Evolutionary conservation across 2,113 vertebrate species (phyloP).

Genomic region (Bungarus multicinctus): DNA sequence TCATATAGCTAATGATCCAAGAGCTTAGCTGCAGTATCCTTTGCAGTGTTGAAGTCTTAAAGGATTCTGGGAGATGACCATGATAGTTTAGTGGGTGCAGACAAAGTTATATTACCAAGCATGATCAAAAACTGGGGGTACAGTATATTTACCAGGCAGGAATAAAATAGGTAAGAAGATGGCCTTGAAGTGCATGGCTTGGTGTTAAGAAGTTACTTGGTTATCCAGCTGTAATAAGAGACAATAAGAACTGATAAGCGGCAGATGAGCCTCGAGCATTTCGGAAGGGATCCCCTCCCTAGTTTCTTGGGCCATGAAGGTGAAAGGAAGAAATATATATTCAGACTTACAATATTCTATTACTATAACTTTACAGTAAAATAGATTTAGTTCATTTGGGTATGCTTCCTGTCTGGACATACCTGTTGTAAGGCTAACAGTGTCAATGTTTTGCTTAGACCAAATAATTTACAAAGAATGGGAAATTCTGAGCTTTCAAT

Average conservation of each 20-base stretch:
- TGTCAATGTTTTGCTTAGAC: neutral
- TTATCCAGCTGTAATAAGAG: neutral
- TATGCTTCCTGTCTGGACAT: neutral
- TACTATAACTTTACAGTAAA: neutral
- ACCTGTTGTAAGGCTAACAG: neutral
- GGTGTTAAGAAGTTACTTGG: neutral
- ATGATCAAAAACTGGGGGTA: neutral
- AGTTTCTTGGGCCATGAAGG: neutral
- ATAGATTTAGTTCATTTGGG: neutral
- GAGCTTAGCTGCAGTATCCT: neutral
- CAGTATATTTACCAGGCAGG: neutral
- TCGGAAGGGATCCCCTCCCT: neutral
- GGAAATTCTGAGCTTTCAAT: neutral
- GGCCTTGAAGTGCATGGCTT: neutral
- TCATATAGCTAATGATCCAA: neutral
- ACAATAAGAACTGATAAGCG: neutral
- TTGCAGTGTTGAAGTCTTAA: neutral
- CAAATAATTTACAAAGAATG: neutral
- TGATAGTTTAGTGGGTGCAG: neutral
- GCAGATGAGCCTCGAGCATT: neutral
- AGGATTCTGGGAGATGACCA: neutral
- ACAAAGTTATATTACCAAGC: neutral
- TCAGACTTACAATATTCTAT: neutral
- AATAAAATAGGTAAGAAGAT: neutral
- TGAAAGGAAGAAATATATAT: neutral